These are phyloP conservation scores for Lingula anatina DNA, from an alignment of 2,888 invertebrate genomes.

Conservation along the genomic window DNA sequence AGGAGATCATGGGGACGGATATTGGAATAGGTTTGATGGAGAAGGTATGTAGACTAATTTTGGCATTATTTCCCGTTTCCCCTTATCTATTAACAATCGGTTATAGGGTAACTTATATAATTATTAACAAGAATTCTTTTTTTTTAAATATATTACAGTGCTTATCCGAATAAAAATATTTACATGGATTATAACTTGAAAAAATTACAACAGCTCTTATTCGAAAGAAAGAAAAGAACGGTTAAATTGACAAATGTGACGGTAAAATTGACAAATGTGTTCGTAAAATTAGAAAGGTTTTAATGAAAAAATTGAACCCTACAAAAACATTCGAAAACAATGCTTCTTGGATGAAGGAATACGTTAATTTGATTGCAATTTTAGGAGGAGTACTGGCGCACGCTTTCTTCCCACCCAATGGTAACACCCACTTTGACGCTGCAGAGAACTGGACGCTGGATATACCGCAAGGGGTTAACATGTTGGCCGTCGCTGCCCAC, in stretches of 20 bases:
- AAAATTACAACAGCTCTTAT: too few relatives aligned
- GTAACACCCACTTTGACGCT: constrained; percentile 50
- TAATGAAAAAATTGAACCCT: too few relatives aligned
- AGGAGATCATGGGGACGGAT: constrained; percentile 34
- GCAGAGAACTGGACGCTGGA: constrained; percentile 43
- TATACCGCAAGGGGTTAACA: constrained; percentile 27
- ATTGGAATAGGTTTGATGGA: constrained; percentile 41
- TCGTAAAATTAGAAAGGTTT: background rate
- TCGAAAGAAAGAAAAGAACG: too few relatives aligned
- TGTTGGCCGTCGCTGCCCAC: constrained; percentile 47
- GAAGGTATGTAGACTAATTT: constrained; percentile 31
- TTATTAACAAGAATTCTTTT: too few relatives aligned
- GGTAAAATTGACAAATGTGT: background rate
- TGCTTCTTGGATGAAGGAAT: background rate
- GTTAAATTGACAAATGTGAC: background rate
- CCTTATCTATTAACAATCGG: too few relatives aligned
- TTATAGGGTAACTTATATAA: too few relatives aligned
- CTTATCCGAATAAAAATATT: too few relatives aligned
- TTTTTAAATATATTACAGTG: too few relatives aligned
- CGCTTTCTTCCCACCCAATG: constrained; percentile 47
- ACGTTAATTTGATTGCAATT: background rate
- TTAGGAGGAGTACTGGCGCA: constrained; percentile 44
- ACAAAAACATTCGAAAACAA: too few relatives aligned
- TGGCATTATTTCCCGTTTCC: too few relatives aligned
- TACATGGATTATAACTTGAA: too few relatives aligned